Percentiles rank a stretch among this genome's conserved stretches.
Evolutionary conservation across 2,797 vertebrate genomes (phyloP).

Genomic region (Coregonus sp.): DNA sequence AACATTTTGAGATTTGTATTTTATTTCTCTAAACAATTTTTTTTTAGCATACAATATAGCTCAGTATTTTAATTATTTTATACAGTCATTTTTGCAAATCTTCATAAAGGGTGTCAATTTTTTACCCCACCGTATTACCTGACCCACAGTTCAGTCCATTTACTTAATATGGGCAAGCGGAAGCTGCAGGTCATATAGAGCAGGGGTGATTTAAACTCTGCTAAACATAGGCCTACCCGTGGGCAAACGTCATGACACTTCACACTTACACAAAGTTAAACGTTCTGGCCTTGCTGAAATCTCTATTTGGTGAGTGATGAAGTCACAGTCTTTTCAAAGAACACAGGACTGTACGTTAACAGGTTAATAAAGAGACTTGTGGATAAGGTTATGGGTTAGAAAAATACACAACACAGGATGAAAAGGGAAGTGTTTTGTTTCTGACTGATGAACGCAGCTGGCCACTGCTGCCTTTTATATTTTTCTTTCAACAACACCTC

Average conservation of each 20-base stretch:
- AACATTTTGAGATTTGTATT: too few relatives aligned
- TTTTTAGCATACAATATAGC: too few relatives aligned
- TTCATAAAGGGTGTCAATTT: too few relatives aligned
- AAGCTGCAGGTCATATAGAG: too few relatives aligned
- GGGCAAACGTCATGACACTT: neutral
- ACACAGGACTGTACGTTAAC: neutral
- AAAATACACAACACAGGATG: neutral
- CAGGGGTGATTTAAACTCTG: neutral
- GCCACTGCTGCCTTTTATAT: neutral
- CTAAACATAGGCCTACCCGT: neutral
- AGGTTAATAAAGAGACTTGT: neutral
- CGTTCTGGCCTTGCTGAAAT: too few relatives aligned
- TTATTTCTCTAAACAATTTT: too few relatives aligned
- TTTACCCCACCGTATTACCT: constrained; percentile 26
- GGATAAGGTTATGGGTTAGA: neutral
- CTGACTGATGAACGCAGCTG: neutral
- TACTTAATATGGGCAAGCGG: constrained; percentile 66
- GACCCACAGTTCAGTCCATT: constrained; percentile 59
- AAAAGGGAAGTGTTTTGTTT: neutral
- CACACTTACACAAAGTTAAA: too few relatives aligned
- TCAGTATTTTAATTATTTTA: too few relatives aligned
- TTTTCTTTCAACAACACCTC: neutral
- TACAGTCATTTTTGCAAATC: too few relatives aligned
- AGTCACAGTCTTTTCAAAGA: too few relatives aligned
- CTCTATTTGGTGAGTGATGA: too few relatives aligned